Percentiles rank a stretch among this genome's conserved stretches.
Conservation (phyloP, 1,140 invertebrate species). For the Halyomorpha halys region DNA sequence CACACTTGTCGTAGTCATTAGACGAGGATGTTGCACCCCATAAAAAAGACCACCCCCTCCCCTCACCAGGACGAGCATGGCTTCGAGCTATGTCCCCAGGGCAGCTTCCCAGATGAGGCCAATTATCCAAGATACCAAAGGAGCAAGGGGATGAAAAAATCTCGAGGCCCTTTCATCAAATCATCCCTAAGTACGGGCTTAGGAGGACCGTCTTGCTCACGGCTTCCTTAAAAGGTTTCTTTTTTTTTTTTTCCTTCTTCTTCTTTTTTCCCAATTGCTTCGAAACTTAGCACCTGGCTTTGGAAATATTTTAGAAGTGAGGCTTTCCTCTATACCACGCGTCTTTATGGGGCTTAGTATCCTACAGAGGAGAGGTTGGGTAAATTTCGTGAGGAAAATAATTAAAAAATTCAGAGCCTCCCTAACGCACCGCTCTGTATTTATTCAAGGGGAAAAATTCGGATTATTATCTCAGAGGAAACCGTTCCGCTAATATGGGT, state of each 20-base stretch:
- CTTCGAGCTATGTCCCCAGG: neutral
- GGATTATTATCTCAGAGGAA: no score
- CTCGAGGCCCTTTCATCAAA: conserved; percentile 4
- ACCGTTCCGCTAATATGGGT: no score
- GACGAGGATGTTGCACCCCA: no score
- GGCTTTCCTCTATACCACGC: no score
- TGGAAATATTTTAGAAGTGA: conserved; percentile 3
- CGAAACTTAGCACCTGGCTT: conserved; percentile 14
- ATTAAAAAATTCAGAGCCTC: no score
- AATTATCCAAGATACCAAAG: conserved; percentile 4
- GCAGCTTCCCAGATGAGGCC: conserved; percentile 9
- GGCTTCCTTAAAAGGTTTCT: conserved; percentile 12
- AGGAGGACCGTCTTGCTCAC: neutral
- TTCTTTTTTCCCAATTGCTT: neutral
- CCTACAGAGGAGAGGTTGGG: no score
- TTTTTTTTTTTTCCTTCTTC: conserved; percentile 8
- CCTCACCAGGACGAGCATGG: neutral
- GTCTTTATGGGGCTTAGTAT: no score
- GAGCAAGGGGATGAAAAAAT: conserved; percentile 4
- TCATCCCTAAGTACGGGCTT: conserved; percentile 18
- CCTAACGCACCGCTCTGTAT: no score
- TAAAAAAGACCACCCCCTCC: no score
- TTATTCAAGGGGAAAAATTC: no score
- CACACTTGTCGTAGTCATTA: no score
- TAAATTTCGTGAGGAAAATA: no score